These are phyloP conservation scores for Taphrorychus bicolor DNA, from an alignment of 2,888 invertebrate genomes.

Conservation along the genomic window DNA sequence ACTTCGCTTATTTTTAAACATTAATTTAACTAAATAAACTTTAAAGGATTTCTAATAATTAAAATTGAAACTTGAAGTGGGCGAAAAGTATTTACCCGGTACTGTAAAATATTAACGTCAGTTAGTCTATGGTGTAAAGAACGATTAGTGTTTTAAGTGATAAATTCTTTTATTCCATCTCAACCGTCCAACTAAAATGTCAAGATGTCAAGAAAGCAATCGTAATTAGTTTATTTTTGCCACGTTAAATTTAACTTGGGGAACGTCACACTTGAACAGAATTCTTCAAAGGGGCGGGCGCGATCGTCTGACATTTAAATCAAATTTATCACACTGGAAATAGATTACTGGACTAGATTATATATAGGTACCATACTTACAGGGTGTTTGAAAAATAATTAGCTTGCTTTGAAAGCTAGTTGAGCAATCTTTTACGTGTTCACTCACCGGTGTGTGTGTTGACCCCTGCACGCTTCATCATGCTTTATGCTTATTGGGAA, in stretches of 20 bases:
- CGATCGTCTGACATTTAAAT: slow-evolving; percentile 13
- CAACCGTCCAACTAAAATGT: background rate
- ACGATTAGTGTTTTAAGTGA: background rate
- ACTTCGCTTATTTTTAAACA: background rate
- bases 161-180: background rate
- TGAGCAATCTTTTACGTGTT: too few relatives aligned
- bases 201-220: background rate
- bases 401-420: too few relatives aligned
- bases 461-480: too few relatives aligned
- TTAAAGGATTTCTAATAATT: too few relatives aligned
- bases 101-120: background rate
- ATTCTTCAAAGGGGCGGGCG: background rate
- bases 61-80: too few relatives aligned
- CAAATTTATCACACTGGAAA: slow-evolving; percentile 39
- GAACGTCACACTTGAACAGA: background rate
- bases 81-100: background rate
- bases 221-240: background rate
- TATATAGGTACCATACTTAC: too few relatives aligned
- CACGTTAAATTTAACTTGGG: background rate
- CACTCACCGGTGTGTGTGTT: too few relatives aligned
- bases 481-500: too few relatives aligned
- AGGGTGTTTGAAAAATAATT: too few relatives aligned
- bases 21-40: too few relatives aligned
- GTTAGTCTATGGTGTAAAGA: background rate
- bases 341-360: too few relatives aligned